Evolutionary conservation across 1,140 invertebrate genomes (phyloP).

Genomic region (Rhysida immarginata): DNA sequence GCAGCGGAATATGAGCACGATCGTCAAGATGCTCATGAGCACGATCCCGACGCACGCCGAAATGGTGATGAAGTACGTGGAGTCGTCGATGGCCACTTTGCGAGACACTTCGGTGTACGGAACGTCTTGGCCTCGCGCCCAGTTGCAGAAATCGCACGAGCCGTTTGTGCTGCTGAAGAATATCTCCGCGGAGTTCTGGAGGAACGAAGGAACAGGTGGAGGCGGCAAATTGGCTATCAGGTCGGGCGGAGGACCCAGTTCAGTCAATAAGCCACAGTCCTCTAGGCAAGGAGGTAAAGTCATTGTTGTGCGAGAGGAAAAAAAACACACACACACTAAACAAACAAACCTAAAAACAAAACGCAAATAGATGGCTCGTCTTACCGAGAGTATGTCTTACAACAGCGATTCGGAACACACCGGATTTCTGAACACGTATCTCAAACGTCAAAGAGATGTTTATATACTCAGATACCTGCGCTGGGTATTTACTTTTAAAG

Average conservation of each 20-base stretch:
- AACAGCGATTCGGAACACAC: too few relatives aligned
- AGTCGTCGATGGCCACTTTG: neutral
- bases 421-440: too few relatives aligned
- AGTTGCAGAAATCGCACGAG: slow-evolving; percentile 2
- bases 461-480: too few relatives aligned
- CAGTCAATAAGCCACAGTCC: neutral
- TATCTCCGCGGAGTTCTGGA: neutral
- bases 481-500: too few relatives aligned
- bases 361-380: too few relatives aligned
- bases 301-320: neutral
- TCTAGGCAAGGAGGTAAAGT: neutral
- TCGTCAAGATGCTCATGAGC: neutral
- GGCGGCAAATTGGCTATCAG: neutral
- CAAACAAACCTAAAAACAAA: too few relatives aligned
- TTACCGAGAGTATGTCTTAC: too few relatives aligned
- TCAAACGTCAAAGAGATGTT: too few relatives aligned
- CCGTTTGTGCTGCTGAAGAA: neutral
- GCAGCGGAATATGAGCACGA: neutral
- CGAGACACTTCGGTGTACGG: neutral
- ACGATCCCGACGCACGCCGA: neutral
- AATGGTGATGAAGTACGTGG: neutral
- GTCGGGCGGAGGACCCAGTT: slow-evolving; percentile 1
- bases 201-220: neutral
- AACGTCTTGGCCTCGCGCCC: neutral
- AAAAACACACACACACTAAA: too few relatives aligned